phyloP scores from a whole-genome alignment of 1,140 invertebrate species.

The Bathynomus jamesi region DNA sequence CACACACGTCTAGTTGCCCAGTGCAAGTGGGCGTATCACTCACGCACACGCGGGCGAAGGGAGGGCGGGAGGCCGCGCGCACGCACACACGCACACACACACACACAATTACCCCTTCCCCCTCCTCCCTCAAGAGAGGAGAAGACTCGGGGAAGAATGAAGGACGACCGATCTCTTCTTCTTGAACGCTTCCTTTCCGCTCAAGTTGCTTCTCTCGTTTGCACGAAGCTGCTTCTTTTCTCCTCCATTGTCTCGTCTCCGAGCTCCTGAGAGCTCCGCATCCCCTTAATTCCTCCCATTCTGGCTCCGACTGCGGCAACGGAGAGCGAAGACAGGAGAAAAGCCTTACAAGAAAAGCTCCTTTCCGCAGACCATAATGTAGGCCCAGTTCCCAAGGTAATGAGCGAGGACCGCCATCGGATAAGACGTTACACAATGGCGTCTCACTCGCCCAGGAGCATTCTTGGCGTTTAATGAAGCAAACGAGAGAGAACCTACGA shows the following conservation, averaged over 20 bases:
- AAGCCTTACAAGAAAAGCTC: not conserved
- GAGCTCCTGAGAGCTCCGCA: not conserved
- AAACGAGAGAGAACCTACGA: not conserved
- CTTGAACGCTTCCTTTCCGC: not conserved
- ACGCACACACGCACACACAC: not conserved
- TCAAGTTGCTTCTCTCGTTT: not conserved
- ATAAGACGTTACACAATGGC: no score
- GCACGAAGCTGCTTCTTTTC: not conserved
- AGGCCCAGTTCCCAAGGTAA: no score
- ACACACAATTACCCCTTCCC: not conserved
- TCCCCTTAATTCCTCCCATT: not conserved
- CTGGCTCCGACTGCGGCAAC: no score
- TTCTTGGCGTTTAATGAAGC: not conserved
- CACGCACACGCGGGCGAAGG: no score
- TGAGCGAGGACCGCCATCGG: no score
- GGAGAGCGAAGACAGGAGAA: not conserved
- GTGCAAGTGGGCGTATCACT: no score
- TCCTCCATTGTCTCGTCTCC: not conserved
- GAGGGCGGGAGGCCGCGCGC: not conserved
- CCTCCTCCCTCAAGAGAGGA: not conserved
- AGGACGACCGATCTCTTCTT: not conserved
- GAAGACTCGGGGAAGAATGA: not conserved
- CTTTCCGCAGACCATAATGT: not conserved
- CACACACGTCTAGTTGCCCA: not conserved
- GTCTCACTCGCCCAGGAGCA: not conserved